Evolutionary conservation across 2,113 vertebrate genomes (phyloP).

Genomic region (Psittacula cyanocephala): DNA sequence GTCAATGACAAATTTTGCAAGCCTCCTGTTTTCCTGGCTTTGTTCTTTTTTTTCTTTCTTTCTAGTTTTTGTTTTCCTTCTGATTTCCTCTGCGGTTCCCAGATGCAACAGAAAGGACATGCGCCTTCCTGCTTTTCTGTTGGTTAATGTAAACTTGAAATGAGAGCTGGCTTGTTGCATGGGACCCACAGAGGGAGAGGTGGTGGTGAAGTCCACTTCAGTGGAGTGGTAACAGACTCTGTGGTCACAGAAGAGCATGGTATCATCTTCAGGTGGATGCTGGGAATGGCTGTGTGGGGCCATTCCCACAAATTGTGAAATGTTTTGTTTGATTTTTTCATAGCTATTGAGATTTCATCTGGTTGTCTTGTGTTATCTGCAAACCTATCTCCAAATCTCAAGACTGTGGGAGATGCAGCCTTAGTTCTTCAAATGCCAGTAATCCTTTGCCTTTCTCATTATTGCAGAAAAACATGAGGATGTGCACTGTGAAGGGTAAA

Average conservation of each 20-base stretch:
- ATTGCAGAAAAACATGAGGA: background rate
- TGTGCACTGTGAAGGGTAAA: background rate
- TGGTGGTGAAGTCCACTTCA: background rate
- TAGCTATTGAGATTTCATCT: background rate
- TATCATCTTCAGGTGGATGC: background rate
- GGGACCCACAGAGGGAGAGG: background rate
- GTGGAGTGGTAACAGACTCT: background rate
- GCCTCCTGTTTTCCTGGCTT: background rate
- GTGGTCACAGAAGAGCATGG: accelerated
- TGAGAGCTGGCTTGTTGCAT: background rate
- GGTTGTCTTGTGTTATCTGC: background rate
- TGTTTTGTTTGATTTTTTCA: background rate
- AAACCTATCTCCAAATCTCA: background rate
- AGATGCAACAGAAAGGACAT: background rate
- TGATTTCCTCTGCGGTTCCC: background rate
- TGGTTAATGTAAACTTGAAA: background rate
- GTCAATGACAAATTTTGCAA: background rate
- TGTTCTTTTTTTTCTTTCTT: background rate
- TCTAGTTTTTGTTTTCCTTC: background rate
- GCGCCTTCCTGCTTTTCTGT: background rate
- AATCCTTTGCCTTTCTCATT: background rate
- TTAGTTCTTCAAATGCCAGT: background rate
- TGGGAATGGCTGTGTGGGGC: background rate
- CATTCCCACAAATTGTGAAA: background rate
- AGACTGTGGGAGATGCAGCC: background rate